phyloP scores from a whole-genome alignment of 1,140 invertebrate genomes.

The Oryctes rhinoceros region DNA sequence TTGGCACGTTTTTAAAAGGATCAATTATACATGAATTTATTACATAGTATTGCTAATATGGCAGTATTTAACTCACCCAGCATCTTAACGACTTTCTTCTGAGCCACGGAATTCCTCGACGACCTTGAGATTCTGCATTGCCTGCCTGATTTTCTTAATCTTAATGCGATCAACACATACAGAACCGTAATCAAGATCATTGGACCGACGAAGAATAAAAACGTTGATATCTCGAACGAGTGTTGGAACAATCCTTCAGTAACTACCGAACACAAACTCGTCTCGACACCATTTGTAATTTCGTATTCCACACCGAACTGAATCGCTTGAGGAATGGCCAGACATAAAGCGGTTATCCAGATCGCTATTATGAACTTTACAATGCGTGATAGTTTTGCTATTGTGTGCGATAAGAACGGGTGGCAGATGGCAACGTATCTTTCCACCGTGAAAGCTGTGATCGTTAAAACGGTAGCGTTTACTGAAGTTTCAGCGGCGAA shows the following conservation, averaged over 20 bases:
- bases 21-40: background rate
- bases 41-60: background rate
- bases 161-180: slow-evolving; percentile 66
- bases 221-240: slow-evolving; percentile 65
- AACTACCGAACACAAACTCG: slow-evolving; percentile 20
- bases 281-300: background rate
- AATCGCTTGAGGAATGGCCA: slow-evolving; percentile 82
- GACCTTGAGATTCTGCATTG: slow-evolving; percentile 37
- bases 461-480: slow-evolving; percentile 92
- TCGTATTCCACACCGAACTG: slow-evolving; percentile 75
- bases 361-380: slow-evolving; percentile 72
- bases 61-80: slow-evolving; percentile 56
- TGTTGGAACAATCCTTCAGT: slow-evolving; percentile 51
- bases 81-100: slow-evolving; percentile 59
- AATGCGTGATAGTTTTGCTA: slow-evolving; percentile 79
- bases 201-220: slow-evolving; percentile 68
- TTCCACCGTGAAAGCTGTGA: slow-evolving; percentile 94
- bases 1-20: too few species aligned
- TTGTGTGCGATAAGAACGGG: slow-evolving; percentile 87
- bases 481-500: slow-evolving; percentile 89
- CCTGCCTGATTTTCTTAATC: slow-evolving; percentile 59
- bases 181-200: slow-evolving; percentile 67
- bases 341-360: slow-evolving; percentile 75
- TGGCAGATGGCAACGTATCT: slow-evolving; percentile 95
- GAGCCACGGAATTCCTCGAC: slow-evolving; percentile 51